Evolutionary conservation across 2,113 vertebrate species (phyloP).

Genomic region (Rana temporaria): DNA sequence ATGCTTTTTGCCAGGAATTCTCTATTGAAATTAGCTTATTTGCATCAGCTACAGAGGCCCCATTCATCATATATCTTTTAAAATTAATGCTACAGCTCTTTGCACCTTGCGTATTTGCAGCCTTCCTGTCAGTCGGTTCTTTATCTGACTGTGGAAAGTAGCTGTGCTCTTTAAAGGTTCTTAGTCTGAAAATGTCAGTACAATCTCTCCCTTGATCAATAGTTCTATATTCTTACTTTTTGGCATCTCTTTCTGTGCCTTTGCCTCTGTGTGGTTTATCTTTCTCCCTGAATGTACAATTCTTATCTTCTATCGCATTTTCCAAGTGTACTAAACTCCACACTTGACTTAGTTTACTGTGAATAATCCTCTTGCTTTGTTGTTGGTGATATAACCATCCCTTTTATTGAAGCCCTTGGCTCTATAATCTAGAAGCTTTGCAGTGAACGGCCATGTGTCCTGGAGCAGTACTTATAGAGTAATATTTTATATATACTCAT

Average conservation of each 20-base stretch:
- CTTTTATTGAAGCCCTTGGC: neutral
- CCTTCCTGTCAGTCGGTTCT: neutral
- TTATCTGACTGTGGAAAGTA: constrained; percentile 33
- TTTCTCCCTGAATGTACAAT: constrained; percentile 8
- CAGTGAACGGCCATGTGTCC: neutral
- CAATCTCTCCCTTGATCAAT: constrained; percentile 45
- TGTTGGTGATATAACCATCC: constrained; percentile 14
- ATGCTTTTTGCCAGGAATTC: too few species aligned
- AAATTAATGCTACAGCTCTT: too few species aligned
- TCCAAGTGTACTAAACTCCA: constrained; percentile 21
- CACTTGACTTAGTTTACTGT: constrained; percentile 37
- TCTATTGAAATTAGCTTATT: too few species aligned
- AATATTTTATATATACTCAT: neutral
- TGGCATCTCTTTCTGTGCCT: constrained; percentile 13
- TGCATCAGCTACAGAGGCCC: too few species aligned
- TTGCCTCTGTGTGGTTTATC: constrained; percentile 30
- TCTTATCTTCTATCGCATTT: constrained; percentile 40
- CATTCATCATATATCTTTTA: too few species aligned
- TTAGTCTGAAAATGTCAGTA: constrained; percentile 43
- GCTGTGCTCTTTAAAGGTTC: constrained; percentile 43
- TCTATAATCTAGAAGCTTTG: neutral
- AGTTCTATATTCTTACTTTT: constrained; percentile 45
- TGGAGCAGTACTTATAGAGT: neutral
- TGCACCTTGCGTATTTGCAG: neutral
- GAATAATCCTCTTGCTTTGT: constrained; percentile 34